Evolutionary conservation across 2,888 invertebrate genomes (phyloP).

Genomic region (Himalopsyche kuldschensis): DNA sequence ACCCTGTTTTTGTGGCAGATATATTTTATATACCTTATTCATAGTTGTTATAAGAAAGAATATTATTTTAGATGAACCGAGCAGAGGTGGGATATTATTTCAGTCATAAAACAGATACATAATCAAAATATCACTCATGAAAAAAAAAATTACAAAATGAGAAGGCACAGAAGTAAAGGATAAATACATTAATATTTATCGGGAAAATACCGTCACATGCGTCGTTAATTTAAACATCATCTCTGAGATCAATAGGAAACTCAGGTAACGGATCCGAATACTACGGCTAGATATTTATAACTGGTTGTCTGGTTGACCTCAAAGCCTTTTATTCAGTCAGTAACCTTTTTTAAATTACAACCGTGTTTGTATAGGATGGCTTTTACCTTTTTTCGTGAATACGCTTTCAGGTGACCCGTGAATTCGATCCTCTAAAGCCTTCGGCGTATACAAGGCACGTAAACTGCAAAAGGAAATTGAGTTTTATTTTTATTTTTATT

Average conservation of each 20-base stretch:
- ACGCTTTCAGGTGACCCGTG: constrained; percentile 30
- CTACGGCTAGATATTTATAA: constrained; percentile 26
- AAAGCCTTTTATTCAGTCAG: constrained; percentile 32
- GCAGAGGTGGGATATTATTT: no score
- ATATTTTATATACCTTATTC: no score
- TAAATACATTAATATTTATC: background rate
- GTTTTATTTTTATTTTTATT: constrained; percentile 33
- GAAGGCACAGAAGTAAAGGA: background rate
- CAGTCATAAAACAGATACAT: no score
- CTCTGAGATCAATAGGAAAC: background rate
- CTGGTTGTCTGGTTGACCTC: constrained; percentile 36
- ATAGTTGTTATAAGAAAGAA: no score
- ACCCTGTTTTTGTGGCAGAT: no score
- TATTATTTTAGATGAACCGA: no score
- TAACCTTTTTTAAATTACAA: constrained; percentile 34
- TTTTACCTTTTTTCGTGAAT: constrained; percentile 29
- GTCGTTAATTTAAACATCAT: constrained; percentile 1
- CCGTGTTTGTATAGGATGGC: constrained; percentile 29
- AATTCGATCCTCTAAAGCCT: background rate
- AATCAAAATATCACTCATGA: no score
- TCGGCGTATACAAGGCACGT: background rate
- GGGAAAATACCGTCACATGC: background rate
- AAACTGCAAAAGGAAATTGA: constrained; percentile 11
- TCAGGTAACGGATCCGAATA: background rate
- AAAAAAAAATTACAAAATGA: background rate